A percentile compares a stretch with the other conserved stretches of the same genome.
Conservation (phyloP, 2,797 vertebrate species). For the Fistularia commersonii region DNA sequence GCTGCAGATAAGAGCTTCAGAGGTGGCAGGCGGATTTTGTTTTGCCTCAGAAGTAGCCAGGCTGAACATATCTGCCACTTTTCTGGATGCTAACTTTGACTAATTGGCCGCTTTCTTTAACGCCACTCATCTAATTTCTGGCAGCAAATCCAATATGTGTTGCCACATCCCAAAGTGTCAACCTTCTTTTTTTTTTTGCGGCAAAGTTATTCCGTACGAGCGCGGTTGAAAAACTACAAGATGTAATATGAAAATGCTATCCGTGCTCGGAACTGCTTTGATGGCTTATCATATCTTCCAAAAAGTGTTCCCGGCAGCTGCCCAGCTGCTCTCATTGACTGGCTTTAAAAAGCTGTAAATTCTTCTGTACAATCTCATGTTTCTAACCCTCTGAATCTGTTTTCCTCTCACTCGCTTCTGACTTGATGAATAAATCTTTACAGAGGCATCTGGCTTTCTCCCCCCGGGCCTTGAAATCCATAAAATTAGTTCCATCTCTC, state of each 20-base stretch:
- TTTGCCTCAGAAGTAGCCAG: no score
- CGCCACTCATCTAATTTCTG: no score
- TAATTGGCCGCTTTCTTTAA: no score
- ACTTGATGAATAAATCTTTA: conserved; percentile 62
- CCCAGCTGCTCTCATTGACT: conserved; percentile 5
- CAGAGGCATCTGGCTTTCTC: conserved; percentile 38
- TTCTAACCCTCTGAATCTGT: conserved; percentile 8
- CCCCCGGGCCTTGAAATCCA: conserved; percentile 46
- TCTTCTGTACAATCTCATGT: conserved; percentile 24
- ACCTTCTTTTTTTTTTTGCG: neutral
- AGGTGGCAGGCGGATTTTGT: no score
- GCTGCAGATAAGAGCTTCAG: no score
- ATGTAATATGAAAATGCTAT: conserved; percentile 1
- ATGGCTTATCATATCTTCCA: conserved; percentile 20
- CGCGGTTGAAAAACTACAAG: neutral
- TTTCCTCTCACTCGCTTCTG: conserved; percentile 25
- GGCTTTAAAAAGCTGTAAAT: conserved; percentile 20
- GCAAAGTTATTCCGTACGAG: conserved; percentile 1
- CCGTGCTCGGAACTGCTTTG: conserved; percentile 13
- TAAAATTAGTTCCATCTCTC: conserved; percentile 49
- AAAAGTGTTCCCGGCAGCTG: conserved; percentile 9
- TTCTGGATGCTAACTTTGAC: no score
- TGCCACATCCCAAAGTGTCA: no score
- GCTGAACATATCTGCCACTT: no score
- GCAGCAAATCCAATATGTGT: no score